Conservation (phyloP, 2,113 vertebrate species). For the Apteryx mantelli region DNA sequence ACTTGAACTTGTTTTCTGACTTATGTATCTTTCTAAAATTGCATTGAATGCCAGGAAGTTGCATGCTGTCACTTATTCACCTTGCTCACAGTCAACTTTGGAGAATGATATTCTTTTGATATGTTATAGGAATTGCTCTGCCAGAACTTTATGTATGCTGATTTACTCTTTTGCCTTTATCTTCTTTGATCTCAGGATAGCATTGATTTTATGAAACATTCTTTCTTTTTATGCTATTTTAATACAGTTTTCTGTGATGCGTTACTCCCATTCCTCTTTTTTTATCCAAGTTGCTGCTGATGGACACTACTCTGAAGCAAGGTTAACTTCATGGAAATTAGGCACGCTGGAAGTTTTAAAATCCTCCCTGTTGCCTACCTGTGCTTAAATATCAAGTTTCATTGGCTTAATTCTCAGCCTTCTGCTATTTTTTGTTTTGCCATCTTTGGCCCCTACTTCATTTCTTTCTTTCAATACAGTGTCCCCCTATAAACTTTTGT, state of each 20-base stretch:
- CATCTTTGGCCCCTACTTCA: background rate
- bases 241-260: background rate
- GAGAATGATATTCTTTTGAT: rapidly evolving
- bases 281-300: background rate
- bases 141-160: rapidly evolving
- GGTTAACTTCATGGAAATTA: background rate
- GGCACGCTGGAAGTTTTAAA: background rate
- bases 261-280: rapidly evolving
- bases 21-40: background rate
- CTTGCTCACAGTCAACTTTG: background rate
- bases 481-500: background rate
- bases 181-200: background rate
- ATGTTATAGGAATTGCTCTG: background rate
- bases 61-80: background rate
- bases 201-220: background rate
- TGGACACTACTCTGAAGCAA: background rate
- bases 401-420: background rate
- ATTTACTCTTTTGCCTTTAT: background rate
- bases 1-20: background rate
- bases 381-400: background rate
- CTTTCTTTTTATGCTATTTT: background rate
- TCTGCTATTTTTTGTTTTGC: background rate
- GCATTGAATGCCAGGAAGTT: background rate
- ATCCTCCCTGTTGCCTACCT: background rate
- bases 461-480: background rate